phyloP scores from a whole-genome alignment of 2,888 invertebrate species.

The Hybos culiciformis region DNA sequence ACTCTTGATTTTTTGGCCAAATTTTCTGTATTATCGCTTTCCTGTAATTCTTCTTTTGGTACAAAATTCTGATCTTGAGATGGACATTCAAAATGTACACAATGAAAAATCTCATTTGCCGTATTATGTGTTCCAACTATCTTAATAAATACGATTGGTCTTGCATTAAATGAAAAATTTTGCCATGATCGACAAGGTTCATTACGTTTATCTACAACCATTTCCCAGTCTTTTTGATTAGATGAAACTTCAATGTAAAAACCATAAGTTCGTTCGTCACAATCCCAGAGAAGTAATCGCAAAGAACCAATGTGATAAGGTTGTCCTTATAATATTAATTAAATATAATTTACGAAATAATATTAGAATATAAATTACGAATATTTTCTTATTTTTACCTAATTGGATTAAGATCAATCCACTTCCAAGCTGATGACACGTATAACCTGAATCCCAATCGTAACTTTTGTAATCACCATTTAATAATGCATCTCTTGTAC shows the following conservation, averaged over 20 bases:
- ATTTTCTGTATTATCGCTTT: too few species aligned
- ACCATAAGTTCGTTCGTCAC: constrained; percentile 86
- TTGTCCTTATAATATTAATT: constrained; percentile 44
- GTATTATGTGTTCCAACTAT: constrained; percentile 96
- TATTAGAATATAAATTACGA: background rate
- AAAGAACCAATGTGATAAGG: constrained; percentile 86
- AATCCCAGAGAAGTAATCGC: constrained; percentile 92
- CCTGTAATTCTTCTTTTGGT: too few species aligned
- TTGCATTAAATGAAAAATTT: constrained; percentile 65
- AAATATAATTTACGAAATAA: background rate
- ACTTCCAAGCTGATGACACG: constrained; percentile 89
- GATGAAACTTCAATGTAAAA: constrained; percentile 92
- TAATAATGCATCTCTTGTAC: constrained; percentile 83
- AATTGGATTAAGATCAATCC: constrained; percentile 92
- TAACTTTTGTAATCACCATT: constrained; percentile 92
- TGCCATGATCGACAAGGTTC: constrained; percentile 92
- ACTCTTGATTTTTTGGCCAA: too few species aligned
- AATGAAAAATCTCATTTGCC: constrained; percentile 96
- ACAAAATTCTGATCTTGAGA: constrained; percentile 42
- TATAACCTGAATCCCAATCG: constrained; percentile 98
- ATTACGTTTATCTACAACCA: constrained; percentile 74
- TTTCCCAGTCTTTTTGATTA: constrained; percentile 85
- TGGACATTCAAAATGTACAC: constrained; percentile 96
- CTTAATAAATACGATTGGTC: constrained; percentile 83
- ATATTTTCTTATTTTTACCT: constrained; percentile 37